phyloP scores from a whole-genome alignment of 2,888 invertebrate species.

The Eupithecia insigniata region DNA sequence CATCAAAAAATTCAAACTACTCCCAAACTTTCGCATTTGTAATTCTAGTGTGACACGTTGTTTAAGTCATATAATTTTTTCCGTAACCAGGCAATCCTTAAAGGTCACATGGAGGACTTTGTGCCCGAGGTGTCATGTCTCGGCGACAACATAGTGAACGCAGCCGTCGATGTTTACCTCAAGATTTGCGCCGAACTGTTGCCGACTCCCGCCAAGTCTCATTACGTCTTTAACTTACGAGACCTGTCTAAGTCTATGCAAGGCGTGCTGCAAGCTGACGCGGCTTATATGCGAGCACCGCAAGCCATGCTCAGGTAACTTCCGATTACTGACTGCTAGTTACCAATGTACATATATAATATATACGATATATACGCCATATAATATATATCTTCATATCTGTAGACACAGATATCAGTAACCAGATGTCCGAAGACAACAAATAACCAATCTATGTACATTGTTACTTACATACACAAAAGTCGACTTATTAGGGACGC shows the following conservation, averaged over 20 bases:
- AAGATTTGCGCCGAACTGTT: constrained; percentile 91
- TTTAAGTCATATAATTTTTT: neutral
- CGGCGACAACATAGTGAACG: constrained; percentile 89
- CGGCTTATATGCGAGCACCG: constrained; percentile 87
- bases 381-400: neutral
- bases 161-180: constrained; percentile 93
- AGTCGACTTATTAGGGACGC: no score
- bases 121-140: constrained; percentile 87
- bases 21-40: neutral
- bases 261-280: constrained; percentile 93
- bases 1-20: neutral
- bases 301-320: constrained; percentile 86
- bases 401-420: neutral
- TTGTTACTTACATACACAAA: no score
- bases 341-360: neutral
- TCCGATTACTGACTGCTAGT: neutral
- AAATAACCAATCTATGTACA: neutral
- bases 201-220: constrained; percentile 96
- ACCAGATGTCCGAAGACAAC: neutral
- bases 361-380: no score
- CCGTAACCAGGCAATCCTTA: constrained; percentile 85
- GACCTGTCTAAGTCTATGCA: constrained; percentile 96
- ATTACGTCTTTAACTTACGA: constrained; percentile 96
- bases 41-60: neutral
- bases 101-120: constrained; percentile 92